These are phyloP conservation scores for Pristiophorus japonicus DNA, from an alignment of 2,113 vertebrate species.

Conservation along the genomic window DNA sequence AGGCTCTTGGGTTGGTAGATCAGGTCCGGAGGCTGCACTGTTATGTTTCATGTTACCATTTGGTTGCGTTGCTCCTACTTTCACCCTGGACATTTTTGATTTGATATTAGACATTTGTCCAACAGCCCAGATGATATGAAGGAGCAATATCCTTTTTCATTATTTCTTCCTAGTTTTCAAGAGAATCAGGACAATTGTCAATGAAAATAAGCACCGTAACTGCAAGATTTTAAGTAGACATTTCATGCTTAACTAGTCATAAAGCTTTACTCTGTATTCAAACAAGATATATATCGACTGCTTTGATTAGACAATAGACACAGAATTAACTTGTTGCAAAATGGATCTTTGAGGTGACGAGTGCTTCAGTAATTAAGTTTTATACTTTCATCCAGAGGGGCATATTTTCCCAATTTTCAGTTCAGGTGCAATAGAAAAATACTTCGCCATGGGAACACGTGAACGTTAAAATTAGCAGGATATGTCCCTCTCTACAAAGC, in stretches of 20 bases:
- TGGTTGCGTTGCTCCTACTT: background rate
- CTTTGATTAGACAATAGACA: background rate
- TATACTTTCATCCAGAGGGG: background rate
- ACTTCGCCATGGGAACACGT: background rate
- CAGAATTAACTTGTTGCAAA: background rate
- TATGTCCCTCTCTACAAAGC: background rate
- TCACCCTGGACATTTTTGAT: background rate
- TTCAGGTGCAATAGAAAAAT: background rate
- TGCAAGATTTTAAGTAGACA: background rate
- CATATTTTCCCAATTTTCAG: background rate
- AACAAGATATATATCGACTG: background rate
- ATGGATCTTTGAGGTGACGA: background rate
- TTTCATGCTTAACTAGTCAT: background rate
- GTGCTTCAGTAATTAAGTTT: background rate
- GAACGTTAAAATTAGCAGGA: background rate
- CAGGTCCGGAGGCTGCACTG: background rate
- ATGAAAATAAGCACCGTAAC: background rate
- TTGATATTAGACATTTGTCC: slow-evolving; percentile 10
- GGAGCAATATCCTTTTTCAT: background rate
- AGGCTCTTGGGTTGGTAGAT: background rate
- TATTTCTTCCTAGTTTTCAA: slow-evolving; percentile 22
- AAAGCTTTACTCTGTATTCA: background rate
- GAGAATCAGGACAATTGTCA: background rate
- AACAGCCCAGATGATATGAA: background rate
- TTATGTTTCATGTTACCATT: background rate